Base-by-base conservation (phyloP, 2,888 invertebrate genomes). In the Spatulosminthurus flaviceps region DNA sequence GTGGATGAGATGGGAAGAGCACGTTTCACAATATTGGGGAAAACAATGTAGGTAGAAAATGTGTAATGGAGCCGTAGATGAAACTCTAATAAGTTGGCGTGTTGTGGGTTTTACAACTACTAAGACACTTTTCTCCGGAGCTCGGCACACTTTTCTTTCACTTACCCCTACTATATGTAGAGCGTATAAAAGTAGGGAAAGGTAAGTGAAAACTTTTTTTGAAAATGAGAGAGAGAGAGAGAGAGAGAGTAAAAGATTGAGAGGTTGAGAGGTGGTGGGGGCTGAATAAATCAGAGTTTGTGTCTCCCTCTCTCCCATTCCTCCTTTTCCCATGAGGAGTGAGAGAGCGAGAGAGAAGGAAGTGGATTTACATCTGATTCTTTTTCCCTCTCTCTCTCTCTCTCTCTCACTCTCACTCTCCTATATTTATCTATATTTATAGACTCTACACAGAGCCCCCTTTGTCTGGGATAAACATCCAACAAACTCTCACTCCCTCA, bases 211-310 rank as follows among this genome's bases (percentile, higher is more conserved):
- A 28, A 29, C 19, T 29, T 24, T 69, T n/a, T 26, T 28, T n/a
- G 29, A 69, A 69, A 29, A n/a, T n/a, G n/a, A n/a, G n/a, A n/a
- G n/a, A n/a, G n/a, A n/a, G n/a, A n/a, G n/a, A n/a, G n/a, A n/a
- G n/a, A n/a, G n/a, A 69, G 69, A 69, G 29, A 69, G 69, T 69
- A 69, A 67, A 70, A 70, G 75, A 75, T 29, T 64, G 4, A 34
- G 34, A 75, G 41, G 64, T 29, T 64, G 4, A 34, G 34, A 75
- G 41, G 64, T 75, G 64, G 64, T 66, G 4, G 11, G 41, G 66
- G 66, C 66, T 41, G 67, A 76, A 67, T 76, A 76, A 76, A 76
- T 76, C 76, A 76, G 22, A 76, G 76, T 76, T 73, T 42, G 5
- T 21, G 61, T 51, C 26, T 72, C 73, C 61, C 21, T 21, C 76